Evolutionary conservation across 2,888 invertebrate genomes (phyloP).

Genomic region (Chrysolina haemoptera): DNA sequence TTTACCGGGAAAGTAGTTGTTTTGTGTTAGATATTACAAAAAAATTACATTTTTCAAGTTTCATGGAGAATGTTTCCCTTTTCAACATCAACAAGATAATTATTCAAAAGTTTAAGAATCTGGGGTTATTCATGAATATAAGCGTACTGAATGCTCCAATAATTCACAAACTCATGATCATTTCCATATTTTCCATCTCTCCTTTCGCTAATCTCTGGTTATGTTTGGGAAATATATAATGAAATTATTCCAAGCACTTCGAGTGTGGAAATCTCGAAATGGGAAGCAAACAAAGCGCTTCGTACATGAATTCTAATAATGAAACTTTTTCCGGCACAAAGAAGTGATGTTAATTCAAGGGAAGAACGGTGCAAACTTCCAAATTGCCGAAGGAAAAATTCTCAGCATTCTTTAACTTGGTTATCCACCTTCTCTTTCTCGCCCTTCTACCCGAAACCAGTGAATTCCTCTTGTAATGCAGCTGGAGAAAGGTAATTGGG

Average conservation of each 20-base stretch:
- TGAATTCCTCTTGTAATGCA: background rate
- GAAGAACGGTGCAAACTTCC: background rate
- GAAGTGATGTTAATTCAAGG: background rate
- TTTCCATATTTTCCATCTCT: no score
- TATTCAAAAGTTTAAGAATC: no score
- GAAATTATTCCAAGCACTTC: background rate
- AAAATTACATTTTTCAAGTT: no score
- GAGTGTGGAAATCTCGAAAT: background rate
- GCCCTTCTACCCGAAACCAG: background rate
- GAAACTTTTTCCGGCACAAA: background rate
- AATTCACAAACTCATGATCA: no score
- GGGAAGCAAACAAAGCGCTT: background rate
- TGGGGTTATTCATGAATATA: no score
- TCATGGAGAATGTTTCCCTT: no score
- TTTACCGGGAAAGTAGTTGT: no score
- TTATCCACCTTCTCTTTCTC: slow-evolving; percentile 1
- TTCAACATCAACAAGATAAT: no score
- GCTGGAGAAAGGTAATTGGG: background rate
- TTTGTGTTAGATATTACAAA: no score
- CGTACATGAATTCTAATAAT: no score
- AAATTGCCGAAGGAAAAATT: slow-evolving; percentile 4
- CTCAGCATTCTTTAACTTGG: slow-evolving; percentile 10
- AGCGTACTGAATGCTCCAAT: no score
- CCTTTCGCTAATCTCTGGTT: background rate
- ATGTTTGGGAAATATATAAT: no score